Evolutionary conservation across 2,888 invertebrate genomes (phyloP), one percentile per base, ranked within the genome.

Genomic region (Caenorhabditis sp.): DNA sequence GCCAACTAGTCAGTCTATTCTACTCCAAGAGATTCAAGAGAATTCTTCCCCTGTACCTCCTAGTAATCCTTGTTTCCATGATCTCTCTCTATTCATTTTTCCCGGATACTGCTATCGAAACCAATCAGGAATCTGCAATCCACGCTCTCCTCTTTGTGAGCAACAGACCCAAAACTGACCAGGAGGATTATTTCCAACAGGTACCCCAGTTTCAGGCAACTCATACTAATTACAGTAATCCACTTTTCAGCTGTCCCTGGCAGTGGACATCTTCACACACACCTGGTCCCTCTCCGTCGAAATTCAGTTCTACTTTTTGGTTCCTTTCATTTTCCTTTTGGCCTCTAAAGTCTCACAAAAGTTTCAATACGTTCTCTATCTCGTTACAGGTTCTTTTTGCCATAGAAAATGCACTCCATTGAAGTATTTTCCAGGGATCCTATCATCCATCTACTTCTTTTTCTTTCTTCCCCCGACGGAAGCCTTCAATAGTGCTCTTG

Each of bases 211-310:
- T 6, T 47, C n/a, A 47, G 0, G 16, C 14, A 5, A 16, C 16
- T 14, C 14, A 44, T 0, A 24, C 0, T 19, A 26, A 24, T 24
- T 22, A 54, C 24, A 10, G 54, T 54, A 54, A 14, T 26, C 24
- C 12, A 26, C 3, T 24, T 44, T 64, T 58, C 44, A 73, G 80
- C 26, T 75, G 0, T 49, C 69, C 8, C 12, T 56, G 2, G 80
- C 80, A 14, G 24, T 74, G 1, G 74, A 81, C 58, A 38, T 81
- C 22, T 74, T 81, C 64, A 61, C 74, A 6, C 80, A 81, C 22
- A 75, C 74, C 4, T 81, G 80, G 80, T 74, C 80, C 3, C 22
- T 81, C 8, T 74, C 80, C 0, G 80, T 74, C 0, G 80, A 81
- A 70, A 44, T 81, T 14, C 80, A 81, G n/a, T 80, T 74, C 58